Conservation (phyloP, 2,888 invertebrate species). For the Carpatolechia fugitivella region DNA sequence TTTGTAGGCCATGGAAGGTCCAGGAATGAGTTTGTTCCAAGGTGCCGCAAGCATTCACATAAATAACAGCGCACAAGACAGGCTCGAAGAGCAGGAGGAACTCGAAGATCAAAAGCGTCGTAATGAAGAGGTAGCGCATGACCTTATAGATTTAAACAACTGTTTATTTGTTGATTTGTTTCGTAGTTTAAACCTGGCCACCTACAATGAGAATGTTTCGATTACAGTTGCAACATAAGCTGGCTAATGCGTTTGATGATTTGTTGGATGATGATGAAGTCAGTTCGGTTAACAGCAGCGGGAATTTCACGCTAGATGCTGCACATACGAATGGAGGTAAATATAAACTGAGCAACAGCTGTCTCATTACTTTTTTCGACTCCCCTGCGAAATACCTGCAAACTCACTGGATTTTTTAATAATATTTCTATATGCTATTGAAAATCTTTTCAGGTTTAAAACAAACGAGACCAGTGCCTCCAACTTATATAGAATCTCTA, state of each 20-base stretch:
- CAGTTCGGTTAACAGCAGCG: slow-evolving; percentile 80
- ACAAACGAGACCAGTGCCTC: slow-evolving; percentile 50
- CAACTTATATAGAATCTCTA: slow-evolving; percentile 66
- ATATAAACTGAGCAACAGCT: too few relatives aligned
- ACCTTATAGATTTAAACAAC: not conserved
- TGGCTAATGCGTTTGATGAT: slow-evolving; percentile 84
- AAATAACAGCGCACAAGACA: slow-evolving; percentile 81
- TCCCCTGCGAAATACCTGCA: too few relatives aligned
- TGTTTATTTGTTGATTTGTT: not conserved
- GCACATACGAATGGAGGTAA: slow-evolving; percentile 56
- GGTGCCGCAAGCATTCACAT: slow-evolving; percentile 82
- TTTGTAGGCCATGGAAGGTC: slow-evolving; percentile 71
- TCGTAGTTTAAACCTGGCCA: too few relatives aligned
- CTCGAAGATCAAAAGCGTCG: slow-evolving; percentile 83
- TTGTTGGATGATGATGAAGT: slow-evolving; percentile 83
- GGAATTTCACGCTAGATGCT: slow-evolving; percentile 63
- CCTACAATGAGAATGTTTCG: slow-evolving; percentile 12
- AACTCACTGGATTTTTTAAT: too few relatives aligned
- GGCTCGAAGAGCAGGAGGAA: slow-evolving; percentile 84
- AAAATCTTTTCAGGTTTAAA: slow-evolving; percentile 45
- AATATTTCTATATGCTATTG: too few relatives aligned
- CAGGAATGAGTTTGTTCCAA: slow-evolving; percentile 85
- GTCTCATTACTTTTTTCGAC: too few relatives aligned
- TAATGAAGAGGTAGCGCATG: slow-evolving; percentile 81
- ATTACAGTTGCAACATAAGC: slow-evolving; percentile 80